Evolutionary conservation across 2,113 vertebrate species (phyloP), one percentile per base, ranked within the genome.

Genomic region (Rhagologus leucostigma): DNA sequence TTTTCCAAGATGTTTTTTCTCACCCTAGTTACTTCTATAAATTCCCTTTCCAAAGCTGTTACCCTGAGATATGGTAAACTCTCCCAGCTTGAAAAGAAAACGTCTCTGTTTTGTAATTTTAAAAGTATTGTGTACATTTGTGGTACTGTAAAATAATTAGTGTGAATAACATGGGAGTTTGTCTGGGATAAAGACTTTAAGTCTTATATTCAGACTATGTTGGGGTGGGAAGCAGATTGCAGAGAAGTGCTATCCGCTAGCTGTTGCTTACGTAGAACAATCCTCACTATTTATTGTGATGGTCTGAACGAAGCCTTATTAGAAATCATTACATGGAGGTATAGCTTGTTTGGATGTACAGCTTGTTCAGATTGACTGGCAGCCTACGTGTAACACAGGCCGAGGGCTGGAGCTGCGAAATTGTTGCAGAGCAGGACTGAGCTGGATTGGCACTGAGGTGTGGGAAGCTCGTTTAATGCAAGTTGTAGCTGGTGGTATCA

Each of bases 391-490:
- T 69, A 52, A 70, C 84, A 74, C 8, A 9, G 71, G 75, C 42
- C 46, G 20, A 76, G 14, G 44, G 64, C 60, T 88, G 60, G 64
- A 81, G 39, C n/a, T 60, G 68, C 44, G 67, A 24, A 76, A 50
- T 3, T 90, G 42, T n/a, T 88, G 81, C 68, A 86, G 50, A 85
- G 78, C 85, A 67, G 75, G 79, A 56, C 41, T 60, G 82, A 81
- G 67, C 55, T 78, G 79, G 41, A 53, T 64, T 96, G 92, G 93
- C 87, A 92, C 35, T 27, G 73, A 86, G 53, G 29, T 81, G 57
- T 85, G 81, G 91, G 87, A 94, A 96, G 79, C 44, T 74, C 10
- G 3, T 59, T 84, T 85, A 92, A 53, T 86, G 82, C 90, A 87
- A 87, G 93, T 82, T 90, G 67, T 92, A 93, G 82, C 77, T 80